Evolutionary conservation across 2,888 invertebrate genomes (phyloP), one percentile per base, ranked within the genome.

Genomic region (Macrophya annulata): DNA sequence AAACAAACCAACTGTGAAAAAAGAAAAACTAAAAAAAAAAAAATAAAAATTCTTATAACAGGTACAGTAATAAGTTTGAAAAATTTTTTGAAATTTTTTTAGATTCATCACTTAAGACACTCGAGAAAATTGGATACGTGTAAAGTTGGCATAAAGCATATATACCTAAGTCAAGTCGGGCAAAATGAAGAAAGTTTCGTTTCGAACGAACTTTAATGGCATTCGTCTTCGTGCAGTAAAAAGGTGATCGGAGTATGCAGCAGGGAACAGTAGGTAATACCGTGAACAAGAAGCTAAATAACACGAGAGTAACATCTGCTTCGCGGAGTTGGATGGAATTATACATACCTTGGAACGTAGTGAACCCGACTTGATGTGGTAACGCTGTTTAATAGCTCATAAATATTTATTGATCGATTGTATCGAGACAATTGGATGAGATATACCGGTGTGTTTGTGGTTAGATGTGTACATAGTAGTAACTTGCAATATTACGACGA

Each of bases 391-490:
- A 89, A 89, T 88, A 87, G 88, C 89, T 90, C 90, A 91, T 92
- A 90, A 91, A 92, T 91, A 91, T 92, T 91, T 90, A 91, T 91
- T 87, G 89, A 89, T 88, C 90, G 89, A 91, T 90, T 88, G 89
- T 88, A 88, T 88, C 89, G 87, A 87, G 87, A 87, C 88, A 89
- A 90, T 89, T 89, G 89, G 87, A 88, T 86, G 88, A 87, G 88
- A 88, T 87, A 88, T 87, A 88, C 72, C 72, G 84, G 84, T 81
- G 62, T 65, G 81, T 62, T 81, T 81, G 62, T 81, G 86, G 87
- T 86, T 87, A 85, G 86, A 86, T 86, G 87, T 87, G 83, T 45
- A 68, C 31, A 77, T 82, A 76, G 68, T 68, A 83, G 84, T 77
- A 77, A 86, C 86, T 85, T 86, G 86, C 84, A 77, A 86, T 86